Evolutionary conservation across 2,113 vertebrate species (phyloP).

Genomic region (Holacanthus passer): DNA sequence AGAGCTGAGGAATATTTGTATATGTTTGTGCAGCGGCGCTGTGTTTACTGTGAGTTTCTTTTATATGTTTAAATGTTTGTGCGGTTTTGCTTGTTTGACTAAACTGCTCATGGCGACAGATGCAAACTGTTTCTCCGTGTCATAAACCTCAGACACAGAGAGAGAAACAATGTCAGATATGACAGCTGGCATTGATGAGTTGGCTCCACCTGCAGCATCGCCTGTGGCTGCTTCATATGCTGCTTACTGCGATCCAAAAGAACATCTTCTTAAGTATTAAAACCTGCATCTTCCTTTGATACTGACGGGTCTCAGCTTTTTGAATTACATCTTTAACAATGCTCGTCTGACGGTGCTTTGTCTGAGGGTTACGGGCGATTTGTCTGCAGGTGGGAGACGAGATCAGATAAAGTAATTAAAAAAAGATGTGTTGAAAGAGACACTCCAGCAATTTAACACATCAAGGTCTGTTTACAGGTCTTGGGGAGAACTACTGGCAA

Average conservation of each 20-base stretch:
- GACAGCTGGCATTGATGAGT: conserved; percentile 9
- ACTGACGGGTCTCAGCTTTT: neutral
- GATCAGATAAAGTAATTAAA: neutral
- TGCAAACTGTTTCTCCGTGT: conserved; percentile 21
- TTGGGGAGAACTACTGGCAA: neutral
- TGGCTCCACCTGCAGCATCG: conserved; percentile 17
- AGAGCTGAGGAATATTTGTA: neutral
- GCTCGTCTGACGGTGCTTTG: neutral
- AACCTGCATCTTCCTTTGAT: neutral
- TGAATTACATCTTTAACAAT: neutral
- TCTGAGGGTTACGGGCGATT: neutral
- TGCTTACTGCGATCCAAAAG: conserved; percentile 1
- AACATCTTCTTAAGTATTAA: neutral
- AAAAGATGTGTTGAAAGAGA: neutral
- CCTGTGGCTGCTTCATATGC: conserved; percentile 13
- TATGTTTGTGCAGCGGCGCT: conserved; percentile 4
- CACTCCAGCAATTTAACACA: neutral
- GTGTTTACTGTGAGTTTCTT: conserved; percentile 9
- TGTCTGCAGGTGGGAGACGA: neutral
- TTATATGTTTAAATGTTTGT: neutral
- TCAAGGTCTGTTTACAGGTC: neutral
- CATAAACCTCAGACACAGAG: conserved; percentile 28
- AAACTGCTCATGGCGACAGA: conserved; percentile 36
- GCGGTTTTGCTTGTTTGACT: conserved; percentile 26
- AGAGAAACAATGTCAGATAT: conserved; percentile 18